Conservation (phyloP, 2,797 vertebrate species). For the Amblyraja radiata region DNA sequence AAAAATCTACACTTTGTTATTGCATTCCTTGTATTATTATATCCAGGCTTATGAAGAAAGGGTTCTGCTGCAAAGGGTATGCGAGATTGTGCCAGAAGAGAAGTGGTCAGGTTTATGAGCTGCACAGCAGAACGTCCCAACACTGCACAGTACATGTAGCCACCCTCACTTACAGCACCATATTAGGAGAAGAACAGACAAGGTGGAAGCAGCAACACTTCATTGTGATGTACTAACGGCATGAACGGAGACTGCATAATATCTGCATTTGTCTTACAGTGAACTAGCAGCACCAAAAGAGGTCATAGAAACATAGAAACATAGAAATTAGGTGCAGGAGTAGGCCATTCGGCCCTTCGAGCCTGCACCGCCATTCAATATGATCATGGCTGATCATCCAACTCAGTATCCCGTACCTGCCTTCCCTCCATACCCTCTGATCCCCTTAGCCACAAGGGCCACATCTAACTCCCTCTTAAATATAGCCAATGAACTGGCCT, state of each 20-base stretch:
- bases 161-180: neutral
- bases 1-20: neutral
- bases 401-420: no score
- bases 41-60: neutral
- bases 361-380: no score
- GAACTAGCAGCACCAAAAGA: neutral
- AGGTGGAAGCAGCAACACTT: neutral
- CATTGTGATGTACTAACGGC: neutral
- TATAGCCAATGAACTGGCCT: no score
- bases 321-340: no score
- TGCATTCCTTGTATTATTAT: neutral
- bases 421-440: no score
- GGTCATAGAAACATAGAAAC: no score
- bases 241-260: neutral
- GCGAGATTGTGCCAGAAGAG: neutral
- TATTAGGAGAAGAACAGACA: conserved; percentile 9
- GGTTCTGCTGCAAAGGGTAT: neutral
- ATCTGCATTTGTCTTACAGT: neutral
- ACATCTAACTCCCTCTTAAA: no score
- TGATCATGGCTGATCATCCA: no score
- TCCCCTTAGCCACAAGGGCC: no score
- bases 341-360: no score
- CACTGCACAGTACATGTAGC: neutral
- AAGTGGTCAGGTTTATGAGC: neutral
- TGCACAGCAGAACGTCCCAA: neutral